Conservation (phyloP, 2,797 vertebrate genomes). For the Graptemys geographica region DNA sequence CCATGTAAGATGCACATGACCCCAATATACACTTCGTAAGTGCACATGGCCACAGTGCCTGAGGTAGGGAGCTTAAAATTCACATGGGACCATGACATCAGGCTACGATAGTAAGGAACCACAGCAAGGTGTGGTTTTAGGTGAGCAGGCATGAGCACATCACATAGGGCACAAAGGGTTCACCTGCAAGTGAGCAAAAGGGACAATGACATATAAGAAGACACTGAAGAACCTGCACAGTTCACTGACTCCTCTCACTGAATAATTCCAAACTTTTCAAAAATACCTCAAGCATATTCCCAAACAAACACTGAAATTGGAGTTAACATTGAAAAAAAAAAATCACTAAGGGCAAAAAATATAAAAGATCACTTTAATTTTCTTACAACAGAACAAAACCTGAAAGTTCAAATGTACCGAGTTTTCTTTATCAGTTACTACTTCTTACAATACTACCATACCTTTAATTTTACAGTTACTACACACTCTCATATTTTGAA, state of each 20-base stretch:
- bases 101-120: neutral
- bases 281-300: neutral
- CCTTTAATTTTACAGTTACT: neutral
- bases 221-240: neutral
- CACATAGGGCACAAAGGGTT: neutral
- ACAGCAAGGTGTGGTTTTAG: neutral
- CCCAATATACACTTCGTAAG: neutral
- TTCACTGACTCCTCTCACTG: neutral
- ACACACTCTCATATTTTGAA: neutral
- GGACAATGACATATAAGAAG: neutral
- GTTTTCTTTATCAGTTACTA: accelerated
- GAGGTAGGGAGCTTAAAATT: neutral
- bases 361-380: accelerated
- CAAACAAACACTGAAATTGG: neutral
- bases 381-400: neutral
- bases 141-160: neutral
- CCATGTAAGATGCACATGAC: neutral
- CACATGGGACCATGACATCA: neutral
- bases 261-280: neutral
- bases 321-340: neutral
- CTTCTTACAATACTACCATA: neutral
- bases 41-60: neutral
- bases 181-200: neutral
- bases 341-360: accelerated
- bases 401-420: neutral